Conservation (phyloP, 2,797 vertebrate genomes). For the Odontamblyopus rebecca region DNA sequence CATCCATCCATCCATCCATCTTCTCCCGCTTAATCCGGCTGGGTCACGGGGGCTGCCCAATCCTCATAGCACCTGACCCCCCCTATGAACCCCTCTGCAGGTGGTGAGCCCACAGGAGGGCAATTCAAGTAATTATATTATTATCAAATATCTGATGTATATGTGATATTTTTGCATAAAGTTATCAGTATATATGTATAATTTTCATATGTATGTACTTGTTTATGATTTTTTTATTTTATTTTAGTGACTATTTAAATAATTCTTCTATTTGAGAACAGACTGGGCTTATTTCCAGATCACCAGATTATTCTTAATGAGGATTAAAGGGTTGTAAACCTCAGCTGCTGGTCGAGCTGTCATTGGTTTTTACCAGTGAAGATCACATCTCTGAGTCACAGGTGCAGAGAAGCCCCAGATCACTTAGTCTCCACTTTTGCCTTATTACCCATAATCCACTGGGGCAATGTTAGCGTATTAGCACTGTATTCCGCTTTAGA, state of each 20-base stretch:
- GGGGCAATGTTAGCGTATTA: conserved; percentile 67
- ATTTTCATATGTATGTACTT: not conserved
- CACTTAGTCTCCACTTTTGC: conserved; percentile 72
- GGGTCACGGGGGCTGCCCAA: too few species aligned
- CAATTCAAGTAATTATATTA: not conserved
- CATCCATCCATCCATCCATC: too few species aligned
- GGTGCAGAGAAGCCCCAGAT: conserved; percentile 63
- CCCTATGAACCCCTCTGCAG: too few species aligned
- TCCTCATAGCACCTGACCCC: too few species aligned
- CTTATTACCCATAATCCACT: conserved; percentile 66
- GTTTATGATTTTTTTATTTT: not conserved
- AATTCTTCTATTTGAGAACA: not conserved
- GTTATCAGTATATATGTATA: not conserved
- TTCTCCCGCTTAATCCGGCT: too few species aligned
- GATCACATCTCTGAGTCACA: conserved; percentile 58
- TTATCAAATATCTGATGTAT: not conserved
- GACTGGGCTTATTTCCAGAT: conserved; percentile 19
- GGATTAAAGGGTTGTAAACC: conserved; percentile 38
- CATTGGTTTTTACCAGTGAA: conserved; percentile 22
- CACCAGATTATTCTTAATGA: conserved; percentile 34
- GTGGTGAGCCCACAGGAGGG: too few species aligned
- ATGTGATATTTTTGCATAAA: not conserved
- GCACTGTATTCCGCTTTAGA: conserved; percentile 56
- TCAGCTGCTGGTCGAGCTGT: conserved; percentile 33
- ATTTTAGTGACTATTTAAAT: not conserved